Conservation (phyloP, 2,113 vertebrate species). For the Choloepus hoffmanni region DNA sequence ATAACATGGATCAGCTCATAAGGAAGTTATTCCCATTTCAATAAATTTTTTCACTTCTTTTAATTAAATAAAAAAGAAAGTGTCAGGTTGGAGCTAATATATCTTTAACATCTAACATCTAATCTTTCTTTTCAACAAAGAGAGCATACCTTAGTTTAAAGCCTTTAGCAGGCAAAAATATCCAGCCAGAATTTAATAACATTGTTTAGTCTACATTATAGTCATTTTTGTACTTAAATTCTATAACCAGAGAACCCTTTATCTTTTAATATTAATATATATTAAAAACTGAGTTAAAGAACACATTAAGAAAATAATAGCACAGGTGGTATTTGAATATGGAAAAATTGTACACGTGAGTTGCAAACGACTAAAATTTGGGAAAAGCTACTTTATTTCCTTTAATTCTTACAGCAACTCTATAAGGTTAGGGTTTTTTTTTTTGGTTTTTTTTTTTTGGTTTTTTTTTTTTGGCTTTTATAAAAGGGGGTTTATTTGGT, state of each 20-base stretch:
- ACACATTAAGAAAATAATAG: background rate
- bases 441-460: too few species aligned
- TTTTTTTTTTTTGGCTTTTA: too few species aligned
- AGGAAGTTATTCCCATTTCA: background rate
- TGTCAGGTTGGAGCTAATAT: background rate
- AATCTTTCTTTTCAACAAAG: background rate
- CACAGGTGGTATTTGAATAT: too few species aligned
- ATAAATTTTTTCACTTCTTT: background rate
- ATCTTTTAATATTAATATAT: background rate
- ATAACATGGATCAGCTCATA: background rate
- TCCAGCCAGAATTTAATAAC: too few species aligned
- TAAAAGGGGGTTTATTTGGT: too few species aligned
- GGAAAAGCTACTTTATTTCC: too few species aligned
- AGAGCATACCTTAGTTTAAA: background rate
- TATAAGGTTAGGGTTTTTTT: too few species aligned
- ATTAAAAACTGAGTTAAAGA: conserved; percentile 29
- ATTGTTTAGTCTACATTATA: background rate
- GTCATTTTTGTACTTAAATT: conserved; percentile 17
- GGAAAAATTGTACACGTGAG: too few species aligned
- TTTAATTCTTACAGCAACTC: too few species aligned
- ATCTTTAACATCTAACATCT: background rate
- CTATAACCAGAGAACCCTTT: background rate
- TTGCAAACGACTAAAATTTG: too few species aligned
- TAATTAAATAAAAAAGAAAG: background rate
- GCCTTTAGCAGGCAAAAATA: background rate